Evolutionary conservation across 2,888 invertebrate species (phyloP).

Genomic region (Hemithea aestivaria): DNA sequence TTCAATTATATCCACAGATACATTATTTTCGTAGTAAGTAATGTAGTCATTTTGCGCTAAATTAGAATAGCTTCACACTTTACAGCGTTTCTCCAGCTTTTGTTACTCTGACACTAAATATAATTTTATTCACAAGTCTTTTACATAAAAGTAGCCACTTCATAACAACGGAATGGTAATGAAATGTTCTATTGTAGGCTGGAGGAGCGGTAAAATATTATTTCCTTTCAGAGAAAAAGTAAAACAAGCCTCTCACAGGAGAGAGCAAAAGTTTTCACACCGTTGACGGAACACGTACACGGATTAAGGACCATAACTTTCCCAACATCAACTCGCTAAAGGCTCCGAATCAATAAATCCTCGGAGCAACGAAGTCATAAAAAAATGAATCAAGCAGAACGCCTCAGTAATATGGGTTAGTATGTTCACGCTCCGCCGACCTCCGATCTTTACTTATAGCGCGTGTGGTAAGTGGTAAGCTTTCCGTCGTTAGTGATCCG

Average conservation of each 20-base stretch:
- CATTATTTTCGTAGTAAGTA: too few species aligned
- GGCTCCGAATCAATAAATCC: constrained; percentile 15
- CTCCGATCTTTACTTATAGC: constrained; percentile 27
- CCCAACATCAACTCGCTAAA: constrained; percentile 9
- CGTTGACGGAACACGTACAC: not conserved
- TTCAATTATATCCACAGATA: too few species aligned
- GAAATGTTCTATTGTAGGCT: not conserved
- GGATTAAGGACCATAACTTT: constrained; percentile 3
- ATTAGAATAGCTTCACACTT: too few species aligned
- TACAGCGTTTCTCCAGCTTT: too few species aligned
- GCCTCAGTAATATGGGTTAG: constrained; percentile 24
- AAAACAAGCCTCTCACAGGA: not conserved
- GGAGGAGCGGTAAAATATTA: constrained; percentile 3
- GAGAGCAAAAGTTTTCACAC: not conserved
- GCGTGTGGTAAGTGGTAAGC: constrained; percentile 26
- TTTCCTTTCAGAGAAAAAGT: constrained; percentile 1
- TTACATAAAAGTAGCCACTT: not conserved
- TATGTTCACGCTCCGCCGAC: constrained; percentile 26
- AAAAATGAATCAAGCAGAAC: constrained; percentile 27
- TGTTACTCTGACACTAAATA: not conserved
- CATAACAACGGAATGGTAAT: constrained; percentile 1
- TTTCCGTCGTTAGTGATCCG: constrained; percentile 32
- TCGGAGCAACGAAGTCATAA: constrained; percentile 25
- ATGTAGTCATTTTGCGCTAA: too few species aligned
- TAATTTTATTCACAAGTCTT: not conserved